Evolutionary conservation across 2,888 invertebrate species (phyloP), one percentile per base, ranked within the genome.

Genomic region (Pimpla rufipes): DNA sequence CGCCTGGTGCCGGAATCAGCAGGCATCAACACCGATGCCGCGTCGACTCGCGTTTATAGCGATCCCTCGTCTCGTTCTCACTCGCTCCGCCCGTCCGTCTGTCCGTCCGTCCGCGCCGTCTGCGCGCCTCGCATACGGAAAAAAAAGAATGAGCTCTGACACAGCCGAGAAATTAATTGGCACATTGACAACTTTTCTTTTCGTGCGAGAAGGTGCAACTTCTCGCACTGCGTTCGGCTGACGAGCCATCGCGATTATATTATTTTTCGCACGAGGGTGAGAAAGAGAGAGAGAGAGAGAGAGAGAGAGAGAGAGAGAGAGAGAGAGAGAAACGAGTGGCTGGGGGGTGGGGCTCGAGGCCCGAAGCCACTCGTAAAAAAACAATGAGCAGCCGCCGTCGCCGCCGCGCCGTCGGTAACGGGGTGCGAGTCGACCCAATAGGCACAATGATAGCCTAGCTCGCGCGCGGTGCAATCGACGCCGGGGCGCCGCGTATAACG

Each of bases 381-480:
- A 59, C 45, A 59, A 73, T 73, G 73, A 45, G 47, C 59, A 42
- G 11, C 57, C 37, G 35, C 59, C 18, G 59, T 5, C 29, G 29
- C 29, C 5, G 5, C n/a, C n/a, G 5, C 29, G 18, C 57, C 37
- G 35, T 71, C 18, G 57, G 13, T 42, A 59, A 2, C 13, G 7
- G 35, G 35, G 47, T 47, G 45, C 35, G 35, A 45, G 42, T 55
- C 57, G 45, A 18, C 59, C 71, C 71, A 18, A 73, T 57, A n/a
- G 16, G 59, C 57, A 57, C 57, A 29, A 57, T 57, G 50, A 76
- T 66, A 23, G 75, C 21, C 73, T 70, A 75, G 35, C 64, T 29
- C 57, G 47, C 76, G 35, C 64, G 40, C 55, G 47, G 55, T 45
- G 55, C 70, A 45, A 29, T 81, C 35, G 64, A 37, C 40, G 18